Conservation (phyloP, 1,140 invertebrate genomes). For the Rhopalosiphum padi region DNA sequence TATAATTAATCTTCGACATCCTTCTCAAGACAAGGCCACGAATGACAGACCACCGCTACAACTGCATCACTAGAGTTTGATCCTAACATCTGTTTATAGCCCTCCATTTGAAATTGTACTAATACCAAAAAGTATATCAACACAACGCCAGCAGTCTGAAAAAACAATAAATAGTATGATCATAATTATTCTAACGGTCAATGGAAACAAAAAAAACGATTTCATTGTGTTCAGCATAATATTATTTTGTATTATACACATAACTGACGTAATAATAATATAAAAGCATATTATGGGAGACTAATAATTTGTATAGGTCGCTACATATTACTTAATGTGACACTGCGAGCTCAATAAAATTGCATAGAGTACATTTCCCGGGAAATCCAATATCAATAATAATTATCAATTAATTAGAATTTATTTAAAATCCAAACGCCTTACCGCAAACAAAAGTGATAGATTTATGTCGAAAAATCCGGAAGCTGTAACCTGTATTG, state of each 20-base stretch:
- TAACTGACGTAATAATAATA: neutral
- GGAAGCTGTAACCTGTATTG: constrained; percentile 27
- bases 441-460: constrained; percentile 42
- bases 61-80: neutral
- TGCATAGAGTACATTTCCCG: neutral
- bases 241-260: neutral
- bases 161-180: neutral
- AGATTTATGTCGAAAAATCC: constrained; percentile 51
- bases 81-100: neutral
- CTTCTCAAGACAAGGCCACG: constrained; percentile 38
- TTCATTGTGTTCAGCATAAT: neutral
- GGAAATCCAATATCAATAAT: neutral
- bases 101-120: constrained; percentile 52
- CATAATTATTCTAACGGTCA: neutral
- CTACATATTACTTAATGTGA: neutral
- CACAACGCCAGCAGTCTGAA: constrained; percentile 29
- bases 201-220: neutral
- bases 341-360: neutral
- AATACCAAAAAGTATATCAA: constrained; percentile 43
- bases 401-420: neutral
- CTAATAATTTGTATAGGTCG: neutral
- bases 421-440: neutral
- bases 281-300: neutral
- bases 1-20: neutral
- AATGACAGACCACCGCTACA: neutral